Percentiles rank a stretch among this genome's conserved stretches.
Evolutionary conservation across 2,797 vertebrate species (phyloP).

Genomic region (Bufotes viridis): DNA sequence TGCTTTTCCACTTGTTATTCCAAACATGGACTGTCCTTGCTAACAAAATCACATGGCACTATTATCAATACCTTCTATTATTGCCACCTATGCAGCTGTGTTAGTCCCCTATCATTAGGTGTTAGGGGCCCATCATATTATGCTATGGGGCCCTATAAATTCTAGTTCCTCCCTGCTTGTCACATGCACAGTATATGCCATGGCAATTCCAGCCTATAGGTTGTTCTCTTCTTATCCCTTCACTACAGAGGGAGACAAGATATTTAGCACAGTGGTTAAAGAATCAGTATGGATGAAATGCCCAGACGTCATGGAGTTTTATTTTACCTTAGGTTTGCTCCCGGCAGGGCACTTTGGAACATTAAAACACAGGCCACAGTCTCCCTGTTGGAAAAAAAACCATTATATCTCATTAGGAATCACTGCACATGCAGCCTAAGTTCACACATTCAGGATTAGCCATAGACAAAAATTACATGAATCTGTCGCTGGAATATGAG

Average conservation of each 20-base stretch:
- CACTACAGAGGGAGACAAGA: background rate
- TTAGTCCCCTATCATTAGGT: too few relatives aligned
- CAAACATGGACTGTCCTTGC: background rate
- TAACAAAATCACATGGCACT: background rate
- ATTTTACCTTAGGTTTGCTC: conserved; percentile 82
- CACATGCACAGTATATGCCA: background rate
- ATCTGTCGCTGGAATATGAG: too few relatives aligned
- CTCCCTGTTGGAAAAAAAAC: conserved; percentile 73
- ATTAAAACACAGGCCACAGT: conserved; percentile 76
- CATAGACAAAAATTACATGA: background rate
- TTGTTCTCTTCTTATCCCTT: background rate
- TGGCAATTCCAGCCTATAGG: background rate
- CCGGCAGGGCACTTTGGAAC: conserved; percentile 76
- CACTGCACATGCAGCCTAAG: background rate
- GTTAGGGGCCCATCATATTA: too few relatives aligned
- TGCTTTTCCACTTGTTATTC: background rate
- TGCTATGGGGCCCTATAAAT: too few relatives aligned
- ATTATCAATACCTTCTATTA: too few relatives aligned
- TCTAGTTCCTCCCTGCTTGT: background rate
- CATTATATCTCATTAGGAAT: background rate
- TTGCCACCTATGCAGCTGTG: too few relatives aligned
- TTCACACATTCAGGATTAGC: background rate
- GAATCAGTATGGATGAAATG: background rate
- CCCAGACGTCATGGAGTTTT: background rate
- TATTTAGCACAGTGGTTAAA: background rate